Evolutionary conservation across 2,888 invertebrate genomes (phyloP).

Genomic region (Eretmocerus hayati): DNA sequence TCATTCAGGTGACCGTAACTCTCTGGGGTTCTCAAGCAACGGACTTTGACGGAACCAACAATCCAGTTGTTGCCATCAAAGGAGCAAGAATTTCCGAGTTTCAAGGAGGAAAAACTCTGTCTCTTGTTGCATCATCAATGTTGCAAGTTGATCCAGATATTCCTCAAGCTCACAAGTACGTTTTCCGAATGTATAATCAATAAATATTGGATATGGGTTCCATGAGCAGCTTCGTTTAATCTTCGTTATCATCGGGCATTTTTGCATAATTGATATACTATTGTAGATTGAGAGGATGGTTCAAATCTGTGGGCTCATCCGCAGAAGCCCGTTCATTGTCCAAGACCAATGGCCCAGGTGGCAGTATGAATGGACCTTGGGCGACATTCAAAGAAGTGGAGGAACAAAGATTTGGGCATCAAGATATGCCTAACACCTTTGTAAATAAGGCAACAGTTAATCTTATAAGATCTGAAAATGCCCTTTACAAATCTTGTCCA

Average conservation of each 20-base stretch:
- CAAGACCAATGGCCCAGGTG: constrained; percentile 43
- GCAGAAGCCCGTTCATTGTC: constrained; percentile 58
- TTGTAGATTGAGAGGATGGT: constrained; percentile 77
- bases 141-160: constrained; percentile 84
- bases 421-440: constrained; percentile 78
- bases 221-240: neutral
- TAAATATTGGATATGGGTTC: neutral
- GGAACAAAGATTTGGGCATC: constrained; percentile 61
- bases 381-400: constrained; percentile 70
- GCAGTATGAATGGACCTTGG: constrained; percentile 58
- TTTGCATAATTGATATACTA: constrained; percentile 1
- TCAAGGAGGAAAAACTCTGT: constrained; percentile 70
- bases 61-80: constrained; percentile 82
- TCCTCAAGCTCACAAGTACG: constrained; percentile 66
- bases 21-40: constrained; percentile 89
- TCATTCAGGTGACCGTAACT: constrained; percentile 63
- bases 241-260: neutral
- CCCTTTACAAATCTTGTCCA: constrained; percentile 88
- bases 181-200: neutral
- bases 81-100: constrained; percentile 81
- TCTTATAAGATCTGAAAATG: constrained; percentile 73
- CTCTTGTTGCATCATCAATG: constrained; percentile 54
- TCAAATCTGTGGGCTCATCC: constrained; percentile 66
- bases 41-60: constrained; percentile 66
- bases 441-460: constrained; percentile 71